These are phyloP conservation scores for Chelonus formosanus DNA, from an alignment of 2,888 invertebrate species.

Conservation along the genomic window DNA sequence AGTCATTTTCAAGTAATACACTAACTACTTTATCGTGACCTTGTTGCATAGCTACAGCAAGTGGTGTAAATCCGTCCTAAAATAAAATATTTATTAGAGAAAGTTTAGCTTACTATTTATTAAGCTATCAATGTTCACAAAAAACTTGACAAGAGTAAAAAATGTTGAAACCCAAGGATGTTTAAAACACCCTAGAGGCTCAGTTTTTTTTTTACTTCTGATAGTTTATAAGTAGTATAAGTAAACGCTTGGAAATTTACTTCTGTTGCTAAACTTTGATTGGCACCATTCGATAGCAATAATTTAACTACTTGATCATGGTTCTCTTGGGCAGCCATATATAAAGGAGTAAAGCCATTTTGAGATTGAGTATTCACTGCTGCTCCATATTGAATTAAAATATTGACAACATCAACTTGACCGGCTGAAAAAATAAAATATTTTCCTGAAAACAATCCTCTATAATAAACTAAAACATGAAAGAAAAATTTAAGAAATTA, in stretches of 20 bases:
- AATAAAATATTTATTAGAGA: slow-evolving; percentile 1
- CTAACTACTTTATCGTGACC: slow-evolving; percentile 97
- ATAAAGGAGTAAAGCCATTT: slow-evolving; percentile 97
- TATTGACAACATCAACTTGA: slow-evolving; percentile 90
- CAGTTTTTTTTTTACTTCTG: neutral
- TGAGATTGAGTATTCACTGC: slow-evolving; percentile 96
- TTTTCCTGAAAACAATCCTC: too few relatives aligned
- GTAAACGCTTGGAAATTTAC: slow-evolving; percentile 63
- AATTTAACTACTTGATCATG: slow-evolving; percentile 93
- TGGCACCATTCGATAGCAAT: slow-evolving; percentile 90
- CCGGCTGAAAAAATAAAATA: slow-evolving; percentile 72
- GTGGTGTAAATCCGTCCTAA: slow-evolving; percentile 96
- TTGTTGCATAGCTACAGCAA: slow-evolving; percentile 99
- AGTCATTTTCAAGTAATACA: slow-evolving; percentile 94
- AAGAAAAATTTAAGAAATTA: too few relatives aligned
- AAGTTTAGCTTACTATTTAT: neutral
- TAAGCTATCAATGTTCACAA: too few relatives aligned
- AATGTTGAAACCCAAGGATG: too few relatives aligned
- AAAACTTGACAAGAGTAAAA: too few relatives aligned
- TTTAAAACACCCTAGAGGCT: too few relatives aligned
- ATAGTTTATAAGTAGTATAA: too few relatives aligned
- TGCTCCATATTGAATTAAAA: slow-evolving; percentile 90
- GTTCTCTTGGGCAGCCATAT: slow-evolving; percentile 99
- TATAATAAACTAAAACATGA: too few relatives aligned
- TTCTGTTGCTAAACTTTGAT: slow-evolving; percentile 96